These are phyloP conservation scores for Actenoides hombroni DNA, from an alignment of 2,113 vertebrate species.

Conservation along the genomic window DNA sequence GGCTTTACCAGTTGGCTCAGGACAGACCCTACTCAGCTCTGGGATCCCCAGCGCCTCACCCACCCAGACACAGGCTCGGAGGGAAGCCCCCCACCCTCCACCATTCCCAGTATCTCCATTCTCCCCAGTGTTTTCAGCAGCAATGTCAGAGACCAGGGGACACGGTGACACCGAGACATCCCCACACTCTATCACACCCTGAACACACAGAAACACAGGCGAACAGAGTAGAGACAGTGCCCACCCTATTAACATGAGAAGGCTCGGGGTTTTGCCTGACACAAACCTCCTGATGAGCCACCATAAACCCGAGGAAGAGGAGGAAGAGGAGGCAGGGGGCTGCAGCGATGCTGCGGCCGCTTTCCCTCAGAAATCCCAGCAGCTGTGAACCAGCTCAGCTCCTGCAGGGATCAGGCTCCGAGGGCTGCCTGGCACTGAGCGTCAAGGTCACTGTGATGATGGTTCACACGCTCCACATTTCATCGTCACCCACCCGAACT, in stretches of 20 bases:
- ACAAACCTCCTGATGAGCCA: fast-evolving
- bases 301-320: not conserved
- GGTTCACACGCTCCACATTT: not conserved
- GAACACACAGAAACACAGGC: not conserved
- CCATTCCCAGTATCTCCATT: not conserved
- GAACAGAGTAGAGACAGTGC: not conserved
- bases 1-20: not conserved
- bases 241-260: not conserved
- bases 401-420: not conserved
- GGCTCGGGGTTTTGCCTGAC: not conserved
- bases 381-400: not conserved
- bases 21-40: not conserved
- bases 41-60: not conserved
- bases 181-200: not conserved
- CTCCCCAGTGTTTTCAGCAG: not conserved
- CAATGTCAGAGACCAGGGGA: too few relatives aligned
- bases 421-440: not conserved
- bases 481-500: not conserved
- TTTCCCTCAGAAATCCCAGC: not conserved
- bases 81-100: too few relatives aligned
- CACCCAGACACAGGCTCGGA: too few relatives aligned
- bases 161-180: fast-evolving
- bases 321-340: not conserved
- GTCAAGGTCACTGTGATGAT: not conserved
- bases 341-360: not conserved